These are phyloP conservation scores for Heterotis niloticus DNA, from an alignment of 2,113 vertebrate species.

Conservation along the genomic window DNA sequence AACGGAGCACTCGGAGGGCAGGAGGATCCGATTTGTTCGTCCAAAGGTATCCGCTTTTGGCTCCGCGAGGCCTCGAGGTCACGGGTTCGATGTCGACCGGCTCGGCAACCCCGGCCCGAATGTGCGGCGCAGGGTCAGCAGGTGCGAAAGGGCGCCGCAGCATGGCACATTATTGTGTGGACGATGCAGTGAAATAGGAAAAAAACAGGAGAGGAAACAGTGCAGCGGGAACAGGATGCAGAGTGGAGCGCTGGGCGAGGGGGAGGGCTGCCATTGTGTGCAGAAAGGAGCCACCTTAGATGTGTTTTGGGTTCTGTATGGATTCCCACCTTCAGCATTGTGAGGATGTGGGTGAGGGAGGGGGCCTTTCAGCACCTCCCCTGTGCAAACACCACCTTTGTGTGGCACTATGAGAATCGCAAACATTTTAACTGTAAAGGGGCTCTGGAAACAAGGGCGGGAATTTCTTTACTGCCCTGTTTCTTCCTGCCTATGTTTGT, in stretches of 20 bases:
- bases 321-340: constrained; percentile 44
- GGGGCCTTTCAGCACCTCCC: constrained; percentile 46
- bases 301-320: constrained; percentile 32
- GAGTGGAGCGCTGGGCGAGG: background rate
- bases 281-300: constrained; percentile 33
- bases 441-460: constrained; percentile 38
- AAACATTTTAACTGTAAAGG: constrained; percentile 62
- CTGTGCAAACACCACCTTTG: constrained; percentile 58
- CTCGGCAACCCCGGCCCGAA: background rate
- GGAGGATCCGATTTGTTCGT: background rate
- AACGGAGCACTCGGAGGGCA: background rate
- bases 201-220: constrained; percentile 22
- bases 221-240: constrained; percentile 29
- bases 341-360: constrained; percentile 26
- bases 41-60: background rate
- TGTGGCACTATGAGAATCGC: constrained; percentile 57
- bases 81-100: background rate
- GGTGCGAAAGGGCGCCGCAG: background rate
- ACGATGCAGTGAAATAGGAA: constrained; percentile 2
- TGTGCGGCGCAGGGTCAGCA: too few species aligned
- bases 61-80: background rate
- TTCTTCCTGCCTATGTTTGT: constrained; percentile 40
- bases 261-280: constrained; percentile 36
- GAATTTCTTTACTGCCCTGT: constrained; percentile 47
- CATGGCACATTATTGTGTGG: background rate